Percentiles rank a stretch among this genome's conserved stretches.
These are phyloP conservation scores for Archips xylosteana DNA, from an alignment of 2,888 invertebrate species.

Conservation along the genomic window DNA sequence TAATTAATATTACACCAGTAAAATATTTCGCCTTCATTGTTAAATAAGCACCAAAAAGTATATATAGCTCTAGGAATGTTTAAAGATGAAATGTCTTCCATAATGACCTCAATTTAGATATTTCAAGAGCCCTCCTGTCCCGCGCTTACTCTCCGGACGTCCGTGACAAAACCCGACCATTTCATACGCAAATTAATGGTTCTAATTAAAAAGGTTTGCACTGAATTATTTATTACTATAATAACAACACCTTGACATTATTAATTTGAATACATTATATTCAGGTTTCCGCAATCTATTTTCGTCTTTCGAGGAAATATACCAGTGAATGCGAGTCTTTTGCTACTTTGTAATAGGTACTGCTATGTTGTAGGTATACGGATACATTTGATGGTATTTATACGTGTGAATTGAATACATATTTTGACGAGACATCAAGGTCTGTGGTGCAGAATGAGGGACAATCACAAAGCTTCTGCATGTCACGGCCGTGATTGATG, in stretches of 20 bases:
- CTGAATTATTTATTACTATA: conserved; percentile 54
- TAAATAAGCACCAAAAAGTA: conserved; percentile 27
- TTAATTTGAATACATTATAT: conserved; percentile 56
- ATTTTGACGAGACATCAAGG: conserved; percentile 63
- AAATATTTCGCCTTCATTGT: conserved; percentile 10
- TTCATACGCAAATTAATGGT: conserved; percentile 54
- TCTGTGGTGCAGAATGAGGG: conserved; percentile 63
- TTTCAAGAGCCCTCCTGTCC: conserved; percentile 34
- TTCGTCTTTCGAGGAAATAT: conserved; percentile 47
- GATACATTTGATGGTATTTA: conserved; percentile 3
- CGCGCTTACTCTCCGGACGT: conserved; percentile 38
- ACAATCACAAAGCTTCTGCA: conserved; percentile 67
- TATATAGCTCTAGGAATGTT: conserved; percentile 24
- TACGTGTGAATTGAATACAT: conserved; percentile 25
- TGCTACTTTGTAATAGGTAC: neutral
- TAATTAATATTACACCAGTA: conserved; percentile 2
- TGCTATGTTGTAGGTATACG: neutral
- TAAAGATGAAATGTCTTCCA: conserved; percentile 32
- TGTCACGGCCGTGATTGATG: conserved; percentile 79
- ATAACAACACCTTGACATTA: conserved; percentile 51
- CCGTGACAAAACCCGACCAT: conserved; percentile 50
- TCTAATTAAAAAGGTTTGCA: conserved; percentile 66
- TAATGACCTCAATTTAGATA: conserved; percentile 43
- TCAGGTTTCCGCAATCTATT: conserved; percentile 49
- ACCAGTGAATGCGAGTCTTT: neutral